Evolutionary conservation across 2,888 invertebrate genomes (phyloP), one percentile per base, ranked within the genome.

Genomic region (Lymantria dispar): DNA sequence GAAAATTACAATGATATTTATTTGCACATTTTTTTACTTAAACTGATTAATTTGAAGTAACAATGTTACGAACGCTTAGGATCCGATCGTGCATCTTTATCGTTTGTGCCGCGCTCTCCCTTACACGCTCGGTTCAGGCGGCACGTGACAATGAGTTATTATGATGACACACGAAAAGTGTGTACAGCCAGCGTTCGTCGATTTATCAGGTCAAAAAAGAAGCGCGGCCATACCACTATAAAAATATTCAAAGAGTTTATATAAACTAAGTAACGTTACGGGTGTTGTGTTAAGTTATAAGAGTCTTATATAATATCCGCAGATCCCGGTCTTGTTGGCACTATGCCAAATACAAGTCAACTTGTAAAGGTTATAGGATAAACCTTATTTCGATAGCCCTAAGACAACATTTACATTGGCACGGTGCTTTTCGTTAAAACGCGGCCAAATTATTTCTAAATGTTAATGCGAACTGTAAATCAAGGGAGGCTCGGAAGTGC

Each of bases 391-490:
- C 53, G 36, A 22, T 33, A 45, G 33, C 9, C 29, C 38, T 62
- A 66, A n/a, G 60, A 55, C 43, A 47, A 48, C 39, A 51, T 63
- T 58, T 49, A 46, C 52, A 52, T 56, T 59, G 52, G 22, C 22
- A 5, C 5, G 22, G 22, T 22, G 22, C 5, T 22, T 22, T 22
- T 22, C 5, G 22, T 22, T 22, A 2, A 22, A 33, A 33, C 33
- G 3, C 33, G 10, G 33, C 33, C 33, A 33, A 33, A 33, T 38
- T n/a, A 8, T 38, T 38, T 10, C 12, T 13, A 36, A 59, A 59
- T 54, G 54, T 45, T 66, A 64, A 62, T 64, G 56, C 47, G 38
- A 52, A 41, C 48, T 45, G 52, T 68, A 64, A 57, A 64, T 62
- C 57, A 56, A 38, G 3, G 47, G 45, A 43, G 31, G 43, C 48